Evolutionary conservation across 1,140 invertebrate species (phyloP).

Genomic region (Brachionus rubens): DNA sequence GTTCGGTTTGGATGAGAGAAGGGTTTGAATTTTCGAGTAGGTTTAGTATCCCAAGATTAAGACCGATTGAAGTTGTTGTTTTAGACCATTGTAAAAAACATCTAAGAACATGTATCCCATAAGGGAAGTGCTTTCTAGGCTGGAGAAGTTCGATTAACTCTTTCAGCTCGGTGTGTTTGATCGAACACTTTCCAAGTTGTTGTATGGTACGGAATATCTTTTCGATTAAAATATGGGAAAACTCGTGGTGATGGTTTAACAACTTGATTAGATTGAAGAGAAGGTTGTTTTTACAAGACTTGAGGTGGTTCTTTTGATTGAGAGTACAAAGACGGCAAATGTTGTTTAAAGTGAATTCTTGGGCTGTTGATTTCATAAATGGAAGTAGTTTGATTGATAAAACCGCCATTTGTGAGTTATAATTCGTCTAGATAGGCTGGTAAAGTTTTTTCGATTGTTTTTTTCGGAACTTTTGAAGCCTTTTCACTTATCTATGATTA

Average conservation of each 20-base stretch:
- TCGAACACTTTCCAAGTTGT: conserved; percentile 16
- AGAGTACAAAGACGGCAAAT: neutral
- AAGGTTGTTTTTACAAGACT: conserved; percentile 15
- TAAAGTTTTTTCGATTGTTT: neutral
- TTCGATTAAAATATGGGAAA: neutral
- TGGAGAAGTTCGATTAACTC: neutral
- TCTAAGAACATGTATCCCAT: conserved; percentile 28
- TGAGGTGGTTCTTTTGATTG: neutral
- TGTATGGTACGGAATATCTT: conserved; percentile 40
- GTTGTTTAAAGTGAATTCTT: conserved; percentile 2
- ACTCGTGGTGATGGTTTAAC: neutral
- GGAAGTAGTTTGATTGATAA: neutral
- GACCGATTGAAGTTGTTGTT: neutral
- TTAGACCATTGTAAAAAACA: conserved; percentile 43
- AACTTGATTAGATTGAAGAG: conserved; percentile 1
- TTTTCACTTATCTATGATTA: neutral
- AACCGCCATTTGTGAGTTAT: neutral
- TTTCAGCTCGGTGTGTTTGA: neutral
- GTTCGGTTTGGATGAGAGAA: neutral
- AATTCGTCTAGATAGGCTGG: neutral
- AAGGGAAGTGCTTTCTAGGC: conserved; percentile 4
- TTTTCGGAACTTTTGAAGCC: neutral
- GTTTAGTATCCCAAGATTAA: neutral
- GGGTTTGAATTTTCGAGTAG: neutral
- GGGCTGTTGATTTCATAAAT: neutral